These are phyloP conservation scores for Sporophila hypoxantha DNA, from an alignment of 2,113 vertebrate species.

Conservation along the genomic window DNA sequence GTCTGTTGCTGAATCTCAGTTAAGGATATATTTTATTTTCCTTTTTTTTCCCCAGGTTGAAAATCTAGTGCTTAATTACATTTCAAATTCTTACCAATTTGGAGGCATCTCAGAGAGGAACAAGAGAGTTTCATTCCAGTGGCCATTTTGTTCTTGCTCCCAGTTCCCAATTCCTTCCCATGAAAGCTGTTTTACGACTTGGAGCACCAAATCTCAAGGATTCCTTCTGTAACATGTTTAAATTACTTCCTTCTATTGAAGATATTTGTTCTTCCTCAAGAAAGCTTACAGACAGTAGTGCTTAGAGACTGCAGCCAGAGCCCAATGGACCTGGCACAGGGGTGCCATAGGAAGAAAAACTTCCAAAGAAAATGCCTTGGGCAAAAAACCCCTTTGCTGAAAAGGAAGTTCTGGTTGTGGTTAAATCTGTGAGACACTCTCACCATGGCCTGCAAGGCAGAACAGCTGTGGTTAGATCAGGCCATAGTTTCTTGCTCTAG, in stretches of 20 bases:
- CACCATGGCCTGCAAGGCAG: background rate
- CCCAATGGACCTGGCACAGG: background rate
- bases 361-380: background rate
- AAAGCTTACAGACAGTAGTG: background rate
- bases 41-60: background rate
- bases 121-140: background rate
- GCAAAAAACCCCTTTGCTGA: background rate
- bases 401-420: background rate
- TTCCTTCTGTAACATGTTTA: background rate
- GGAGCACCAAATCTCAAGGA: background rate
- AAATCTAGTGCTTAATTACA: background rate
- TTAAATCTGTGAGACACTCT: background rate
- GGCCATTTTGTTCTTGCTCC: background rate
- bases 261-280: background rate
- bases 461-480: background rate
- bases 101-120: background rate
- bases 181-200: background rate
- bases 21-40: background rate
- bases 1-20: background rate
- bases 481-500: background rate
- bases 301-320: too few relatives aligned
- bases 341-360: background rate
- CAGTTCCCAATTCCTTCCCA: background rate
- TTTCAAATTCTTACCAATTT: background rate
- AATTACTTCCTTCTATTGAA: background rate